Evolutionary conservation across 2,888 invertebrate genomes (phyloP).

Genomic region (Cantharis lateralis): DNA sequence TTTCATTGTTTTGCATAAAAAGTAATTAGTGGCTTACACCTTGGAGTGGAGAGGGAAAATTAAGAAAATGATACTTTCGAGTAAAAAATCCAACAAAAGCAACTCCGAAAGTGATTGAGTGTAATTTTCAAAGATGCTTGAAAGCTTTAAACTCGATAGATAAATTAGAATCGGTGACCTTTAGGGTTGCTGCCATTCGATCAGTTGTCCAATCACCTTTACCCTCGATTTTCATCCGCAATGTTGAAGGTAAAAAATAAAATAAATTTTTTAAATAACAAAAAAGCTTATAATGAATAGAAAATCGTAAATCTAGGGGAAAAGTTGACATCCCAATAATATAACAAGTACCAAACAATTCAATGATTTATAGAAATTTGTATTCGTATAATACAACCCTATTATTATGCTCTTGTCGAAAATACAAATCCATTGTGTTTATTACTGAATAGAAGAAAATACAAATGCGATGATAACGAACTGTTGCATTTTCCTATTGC

Average conservation of each 20-base stretch:
- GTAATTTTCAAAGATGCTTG: not conserved
- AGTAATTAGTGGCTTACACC: not conserved
- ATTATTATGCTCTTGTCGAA: slow-evolving; percentile 15
- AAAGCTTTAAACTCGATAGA: not conserved
- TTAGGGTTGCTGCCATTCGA: not conserved
- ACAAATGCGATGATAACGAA: slow-evolving; percentile 15
- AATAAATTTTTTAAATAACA: not conserved
- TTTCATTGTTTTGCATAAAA: not conserved
- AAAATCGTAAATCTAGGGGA: not conserved
- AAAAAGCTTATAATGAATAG: not conserved
- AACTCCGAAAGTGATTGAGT: not conserved
- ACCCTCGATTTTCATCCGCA: not conserved
- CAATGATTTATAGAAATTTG: slow-evolving; percentile 18
- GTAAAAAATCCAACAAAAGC: not conserved
- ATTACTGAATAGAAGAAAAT: slow-evolving; percentile 4
- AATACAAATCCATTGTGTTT: slow-evolving; percentile 14
- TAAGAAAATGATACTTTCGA: not conserved
- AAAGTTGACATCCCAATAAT: not conserved
- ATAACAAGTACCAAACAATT: slow-evolving; percentile 9
- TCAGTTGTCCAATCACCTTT: not conserved
- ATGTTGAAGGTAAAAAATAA: not conserved
- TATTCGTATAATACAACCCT: slow-evolving; percentile 14
- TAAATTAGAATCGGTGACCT: not conserved
- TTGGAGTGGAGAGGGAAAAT: not conserved
- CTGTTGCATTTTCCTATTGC: slow-evolving; percentile 10